Percentiles rank a stretch among this genome's conserved stretches.
phyloP scores from a whole-genome alignment of 2,888 invertebrate genomes.

The Dexiosoma caninum region DNA sequence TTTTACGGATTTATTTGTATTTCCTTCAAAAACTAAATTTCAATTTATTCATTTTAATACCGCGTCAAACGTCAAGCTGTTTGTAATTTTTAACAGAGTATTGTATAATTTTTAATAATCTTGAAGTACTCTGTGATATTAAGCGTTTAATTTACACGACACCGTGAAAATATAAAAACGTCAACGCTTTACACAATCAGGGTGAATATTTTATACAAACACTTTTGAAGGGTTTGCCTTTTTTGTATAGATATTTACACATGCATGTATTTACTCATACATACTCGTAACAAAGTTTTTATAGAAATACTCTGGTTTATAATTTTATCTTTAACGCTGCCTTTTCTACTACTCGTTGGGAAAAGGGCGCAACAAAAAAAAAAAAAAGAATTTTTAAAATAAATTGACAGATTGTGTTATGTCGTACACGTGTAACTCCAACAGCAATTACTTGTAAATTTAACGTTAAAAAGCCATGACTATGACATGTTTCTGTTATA shows the following conservation, averaged over 20 bases:
- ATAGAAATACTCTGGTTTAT: neutral
- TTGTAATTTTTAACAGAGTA: no score
- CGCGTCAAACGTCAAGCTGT: no score
- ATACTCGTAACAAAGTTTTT: neutral
- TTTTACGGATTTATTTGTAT: no score
- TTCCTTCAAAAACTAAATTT: no score
- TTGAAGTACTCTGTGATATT: no score
- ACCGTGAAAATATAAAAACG: no score
- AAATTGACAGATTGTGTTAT: constrained; percentile 45
- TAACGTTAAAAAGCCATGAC: constrained; percentile 14
- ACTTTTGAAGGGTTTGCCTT: neutral
- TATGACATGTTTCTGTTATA: no score
- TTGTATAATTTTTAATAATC: no score
- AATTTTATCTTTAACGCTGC: neutral
- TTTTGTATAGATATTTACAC: neutral
- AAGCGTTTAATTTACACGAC: no score
- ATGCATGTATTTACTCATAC: neutral
- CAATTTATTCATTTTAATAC: no score
- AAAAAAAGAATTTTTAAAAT: constrained; percentile 10
- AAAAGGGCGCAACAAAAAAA: neutral
- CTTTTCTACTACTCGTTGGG: neutral
- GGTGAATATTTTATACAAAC: neutral
- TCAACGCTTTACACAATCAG: no score
- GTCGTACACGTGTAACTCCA: constrained; percentile 37
- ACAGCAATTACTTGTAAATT: constrained; percentile 17